phyloP scores from a whole-genome alignment of 2,888 invertebrate species.

The Aproaerema taeniolella region DNA sequence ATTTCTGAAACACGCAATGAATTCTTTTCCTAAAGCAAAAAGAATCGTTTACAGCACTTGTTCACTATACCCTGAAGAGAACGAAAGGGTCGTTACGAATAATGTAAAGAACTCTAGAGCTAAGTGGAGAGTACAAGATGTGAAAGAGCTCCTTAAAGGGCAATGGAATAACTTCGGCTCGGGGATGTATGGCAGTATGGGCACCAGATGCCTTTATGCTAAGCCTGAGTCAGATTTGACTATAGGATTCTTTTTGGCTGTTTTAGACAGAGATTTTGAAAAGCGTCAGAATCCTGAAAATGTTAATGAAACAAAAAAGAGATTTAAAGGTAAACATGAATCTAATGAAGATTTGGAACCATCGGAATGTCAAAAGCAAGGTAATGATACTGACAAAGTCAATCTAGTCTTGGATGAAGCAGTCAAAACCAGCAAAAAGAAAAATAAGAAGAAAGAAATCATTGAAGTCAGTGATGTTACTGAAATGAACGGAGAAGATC shows the following conservation, averaged over 20 bases:
- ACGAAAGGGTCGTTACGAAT: constrained; percentile 92
- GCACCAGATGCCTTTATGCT: constrained; percentile 87
- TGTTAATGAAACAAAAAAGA: constrained; percentile 13
- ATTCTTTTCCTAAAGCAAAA: constrained; percentile 88
- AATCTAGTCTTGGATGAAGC: background rate
- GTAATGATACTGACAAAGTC: too few relatives aligned
- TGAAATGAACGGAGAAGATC: constrained; percentile 5
- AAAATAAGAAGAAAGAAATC: background rate
- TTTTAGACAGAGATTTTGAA: constrained; percentile 82
- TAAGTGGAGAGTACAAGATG: constrained; percentile 80
- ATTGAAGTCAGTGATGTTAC: constrained; percentile 1
- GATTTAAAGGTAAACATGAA: background rate
- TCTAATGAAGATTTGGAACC: background rate
- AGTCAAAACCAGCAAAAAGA: constrained; percentile 1
- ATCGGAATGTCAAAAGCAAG: too few relatives aligned
- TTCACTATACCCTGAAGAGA: constrained; percentile 92
- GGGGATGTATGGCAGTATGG: constrained; percentile 80
- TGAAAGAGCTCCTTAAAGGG: constrained; percentile 76
- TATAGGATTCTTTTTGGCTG: constrained; percentile 97
- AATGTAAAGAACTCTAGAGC: constrained; percentile 75
- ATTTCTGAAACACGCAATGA: constrained; percentile 91
- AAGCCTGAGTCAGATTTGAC: constrained; percentile 86
- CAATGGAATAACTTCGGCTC: constrained; percentile 85
- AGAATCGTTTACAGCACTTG: constrained; percentile 98
- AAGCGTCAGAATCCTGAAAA: constrained; percentile 23